These are phyloP conservation scores for Electrona antarctica DNA, from an alignment of 2,113 vertebrate genomes.

Conservation along the genomic window DNA sequence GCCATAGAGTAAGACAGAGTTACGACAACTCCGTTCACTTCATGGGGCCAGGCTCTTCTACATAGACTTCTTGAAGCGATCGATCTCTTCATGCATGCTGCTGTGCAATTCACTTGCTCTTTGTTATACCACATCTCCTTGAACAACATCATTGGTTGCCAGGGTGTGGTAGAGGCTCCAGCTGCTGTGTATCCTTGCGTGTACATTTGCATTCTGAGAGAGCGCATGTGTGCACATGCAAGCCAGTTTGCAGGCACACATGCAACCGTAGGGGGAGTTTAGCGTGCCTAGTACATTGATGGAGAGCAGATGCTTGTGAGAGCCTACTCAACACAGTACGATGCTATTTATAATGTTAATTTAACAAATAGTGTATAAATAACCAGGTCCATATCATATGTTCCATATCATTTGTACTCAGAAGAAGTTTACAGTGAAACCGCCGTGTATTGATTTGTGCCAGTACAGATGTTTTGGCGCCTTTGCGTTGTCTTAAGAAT, in stretches of 20 bases:
- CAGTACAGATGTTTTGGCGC: constrained; percentile 9
- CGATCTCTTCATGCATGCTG: too few species aligned
- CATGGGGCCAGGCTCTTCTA: too few species aligned
- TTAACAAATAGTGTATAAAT: too few species aligned
- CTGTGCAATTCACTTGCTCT: constrained; percentile 32
- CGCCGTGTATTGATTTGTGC: background rate
- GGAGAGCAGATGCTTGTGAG: constrained; percentile 17
- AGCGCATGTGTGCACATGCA: constrained; percentile 43
- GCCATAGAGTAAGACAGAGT: too few species aligned
- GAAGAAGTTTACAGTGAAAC: background rate
- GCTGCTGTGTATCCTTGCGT: constrained; percentile 31
- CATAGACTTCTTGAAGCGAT: too few species aligned
- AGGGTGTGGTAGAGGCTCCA: constrained; percentile 51
- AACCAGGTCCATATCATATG: too few species aligned
- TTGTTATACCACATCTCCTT: constrained; percentile 21
- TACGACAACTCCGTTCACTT: too few species aligned
- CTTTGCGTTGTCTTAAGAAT: background rate
- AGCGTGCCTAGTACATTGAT: background rate
- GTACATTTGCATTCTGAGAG: constrained; percentile 27
- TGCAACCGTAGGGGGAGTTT: constrained; percentile 4
- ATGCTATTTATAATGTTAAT: too few species aligned
- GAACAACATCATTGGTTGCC: constrained; percentile 32
- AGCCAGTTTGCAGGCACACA: constrained; percentile 1
- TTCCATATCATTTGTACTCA: too few species aligned
- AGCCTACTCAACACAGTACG: background rate